phyloP scores from a whole-genome alignment of 1,140 invertebrate genomes.

The Drosophila rufa region DNA sequence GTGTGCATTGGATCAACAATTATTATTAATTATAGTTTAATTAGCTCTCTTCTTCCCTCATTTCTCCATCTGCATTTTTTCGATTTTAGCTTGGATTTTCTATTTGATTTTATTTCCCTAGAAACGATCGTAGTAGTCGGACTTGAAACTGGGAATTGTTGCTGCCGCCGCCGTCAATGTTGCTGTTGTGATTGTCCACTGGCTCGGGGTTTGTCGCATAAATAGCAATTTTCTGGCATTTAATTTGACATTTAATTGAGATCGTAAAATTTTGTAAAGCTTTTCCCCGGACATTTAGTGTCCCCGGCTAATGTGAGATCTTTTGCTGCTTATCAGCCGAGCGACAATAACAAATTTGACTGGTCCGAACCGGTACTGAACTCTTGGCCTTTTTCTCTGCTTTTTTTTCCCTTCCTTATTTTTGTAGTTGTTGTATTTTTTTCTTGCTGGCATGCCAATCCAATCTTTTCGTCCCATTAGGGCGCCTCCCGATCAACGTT shows the following conservation, averaged over 20 bases:
- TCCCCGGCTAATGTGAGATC: constrained; percentile 72
- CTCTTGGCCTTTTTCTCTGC: constrained; percentile 8
- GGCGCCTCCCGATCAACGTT: constrained; percentile 54
- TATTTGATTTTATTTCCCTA: constrained; percentile 82
- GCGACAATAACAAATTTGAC: constrained; percentile 65
- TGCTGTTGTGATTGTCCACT: constrained; percentile 44
- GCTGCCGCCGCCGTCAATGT: constrained; percentile 19
- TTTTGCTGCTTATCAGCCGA: constrained; percentile 73
- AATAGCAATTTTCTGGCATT: constrained; percentile 84
- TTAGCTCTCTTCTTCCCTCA: neutral
- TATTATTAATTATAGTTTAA: neutral
- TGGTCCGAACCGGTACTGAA: constrained; percentile 53
- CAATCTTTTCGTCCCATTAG: constrained; percentile 56
- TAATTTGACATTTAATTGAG: constrained; percentile 84
- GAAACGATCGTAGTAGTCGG: constrained; percentile 63
- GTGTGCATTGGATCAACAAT: neutral
- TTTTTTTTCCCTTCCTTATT: neutral
- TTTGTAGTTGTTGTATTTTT: neutral
- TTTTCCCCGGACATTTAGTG: constrained; percentile 73
- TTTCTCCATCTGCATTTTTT: constrained; percentile 19
- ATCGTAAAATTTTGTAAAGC: constrained; percentile 83
- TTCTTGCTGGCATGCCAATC: constrained; percentile 31
- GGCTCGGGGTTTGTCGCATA: constrained; percentile 65
- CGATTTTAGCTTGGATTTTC: constrained; percentile 40
- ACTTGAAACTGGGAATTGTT: constrained; percentile 14